Base-by-base conservation (phyloP, 2,888 invertebrate species). In the Eupeodes latifasciatus region DNA sequence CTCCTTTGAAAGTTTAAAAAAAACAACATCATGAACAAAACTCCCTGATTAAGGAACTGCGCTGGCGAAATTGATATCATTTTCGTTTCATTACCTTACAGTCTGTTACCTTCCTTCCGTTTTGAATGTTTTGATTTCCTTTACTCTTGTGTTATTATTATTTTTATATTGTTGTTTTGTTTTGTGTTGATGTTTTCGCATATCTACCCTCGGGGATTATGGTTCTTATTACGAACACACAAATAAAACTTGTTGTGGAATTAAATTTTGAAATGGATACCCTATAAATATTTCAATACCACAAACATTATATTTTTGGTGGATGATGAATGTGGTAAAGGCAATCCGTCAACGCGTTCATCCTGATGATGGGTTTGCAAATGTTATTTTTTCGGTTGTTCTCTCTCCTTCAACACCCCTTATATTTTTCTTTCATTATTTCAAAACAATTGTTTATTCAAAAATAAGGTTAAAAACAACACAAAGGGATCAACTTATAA, bases 391-490 rank as follows among this genome's bases (percentile, higher is more conserved):
- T 61, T 66, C 57, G 27, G 34, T 55, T 49, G 9, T 11, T 49
- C 1, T 34, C 6, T 61, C 14, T 66, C 12, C 14, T 27, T n/a
- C 69, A 44, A 77, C 88, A 85, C 85, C 89, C 89, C 85, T 85
- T 74, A 67, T 89, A 82, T 90, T 90, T 82, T 90, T 89, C 83
- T 90, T 90, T 89, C 88, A 84, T 89, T 83, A 74, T 80, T 84
- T 83, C 67, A 62, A 40, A 40, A 40, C 81, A 67, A 85, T 86
- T 90, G 90, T 90, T 90, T 90, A 89, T 88, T 79, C 77, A 81
- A 69, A 27, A 90, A 89, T 80, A 86, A 89, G 88, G 88, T 85
- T 88, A 88, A 75, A 66, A 67, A 77, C 19, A 81, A 88, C 57
- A 88, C 59, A 36, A 85, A 84, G 85, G 85, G 85, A 85, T 85